phyloP scores from a whole-genome alignment of 1,140 invertebrate genomes.

The roundworm (Caenorhabditis elegans) region DNA sequence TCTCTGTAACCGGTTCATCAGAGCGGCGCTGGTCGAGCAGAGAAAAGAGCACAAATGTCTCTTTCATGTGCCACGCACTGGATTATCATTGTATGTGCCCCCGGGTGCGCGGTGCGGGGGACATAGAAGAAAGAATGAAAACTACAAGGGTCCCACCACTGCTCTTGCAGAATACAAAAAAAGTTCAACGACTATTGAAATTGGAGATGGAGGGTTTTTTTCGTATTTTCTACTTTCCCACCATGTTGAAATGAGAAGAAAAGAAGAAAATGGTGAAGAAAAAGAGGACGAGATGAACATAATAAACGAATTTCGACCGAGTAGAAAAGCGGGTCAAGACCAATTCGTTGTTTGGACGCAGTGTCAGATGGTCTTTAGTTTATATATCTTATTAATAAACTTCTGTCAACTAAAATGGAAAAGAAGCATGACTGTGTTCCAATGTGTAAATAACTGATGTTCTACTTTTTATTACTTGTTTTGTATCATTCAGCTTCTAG shows the following conservation, averaged over 20 bases:
- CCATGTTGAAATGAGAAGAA: neutral
- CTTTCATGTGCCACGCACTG: neutral
- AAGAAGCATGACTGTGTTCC: too few relatives aligned
- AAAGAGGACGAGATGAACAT: neutral
- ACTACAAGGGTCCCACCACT: too few relatives aligned
- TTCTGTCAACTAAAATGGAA: too few relatives aligned
- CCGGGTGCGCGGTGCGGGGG: neutral
- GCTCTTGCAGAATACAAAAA: too few relatives aligned
- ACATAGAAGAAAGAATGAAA: too few relatives aligned
- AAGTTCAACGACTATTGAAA: neutral
- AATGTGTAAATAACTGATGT: too few relatives aligned
- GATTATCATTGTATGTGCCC: neutral
- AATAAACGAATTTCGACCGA: neutral
- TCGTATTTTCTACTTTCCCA: too few relatives aligned
- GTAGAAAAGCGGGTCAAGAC: neutral
- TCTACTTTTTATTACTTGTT: too few relatives aligned
- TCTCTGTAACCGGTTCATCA: neutral
- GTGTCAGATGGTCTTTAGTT: neutral
- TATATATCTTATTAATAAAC: too few relatives aligned
- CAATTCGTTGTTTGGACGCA: neutral
- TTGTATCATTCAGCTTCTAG: too few relatives aligned
- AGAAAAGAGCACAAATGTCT: neutral
- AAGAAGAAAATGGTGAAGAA: neutral
- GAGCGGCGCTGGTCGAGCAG: too few relatives aligned
- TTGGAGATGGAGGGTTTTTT: neutral